Conservation (phyloP, 2,113 vertebrate genomes). For the Aleadryas rufinucha region DNA sequence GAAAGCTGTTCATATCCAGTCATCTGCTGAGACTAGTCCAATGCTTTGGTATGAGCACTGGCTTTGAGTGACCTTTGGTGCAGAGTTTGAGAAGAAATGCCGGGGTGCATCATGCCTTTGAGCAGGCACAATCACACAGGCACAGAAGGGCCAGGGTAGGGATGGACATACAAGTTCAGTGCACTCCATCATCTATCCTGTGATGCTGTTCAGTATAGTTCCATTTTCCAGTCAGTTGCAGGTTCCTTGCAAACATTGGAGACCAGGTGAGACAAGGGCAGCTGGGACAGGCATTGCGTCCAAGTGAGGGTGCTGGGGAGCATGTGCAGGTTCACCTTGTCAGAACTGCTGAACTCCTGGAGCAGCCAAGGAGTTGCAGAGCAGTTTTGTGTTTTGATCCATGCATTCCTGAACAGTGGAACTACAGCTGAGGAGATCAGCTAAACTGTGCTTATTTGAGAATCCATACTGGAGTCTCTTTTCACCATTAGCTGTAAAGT, state of each 20-base stretch:
- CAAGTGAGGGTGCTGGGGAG: background rate
- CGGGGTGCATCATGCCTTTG: background rate
- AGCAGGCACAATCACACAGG: background rate
- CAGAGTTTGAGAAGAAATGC: background rate
- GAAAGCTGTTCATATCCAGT: background rate
- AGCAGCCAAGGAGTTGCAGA: background rate
- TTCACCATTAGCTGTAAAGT: background rate
- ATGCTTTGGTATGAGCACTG: background rate
- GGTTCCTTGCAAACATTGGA: fast-evolving
- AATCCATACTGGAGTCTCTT: fast-evolving
- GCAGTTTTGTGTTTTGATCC: background rate
- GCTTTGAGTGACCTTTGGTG: background rate
- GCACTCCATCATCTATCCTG: background rate
- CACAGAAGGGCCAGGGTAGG: background rate
- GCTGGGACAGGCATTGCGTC: background rate
- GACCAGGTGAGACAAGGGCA: background rate
- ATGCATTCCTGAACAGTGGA: background rate
- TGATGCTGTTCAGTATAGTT: background rate
- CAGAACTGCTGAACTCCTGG: background rate
- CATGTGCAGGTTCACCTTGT: background rate
- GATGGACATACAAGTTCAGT: background rate
- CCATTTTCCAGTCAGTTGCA: background rate
- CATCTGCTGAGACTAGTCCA: background rate
- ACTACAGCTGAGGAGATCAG: background rate
- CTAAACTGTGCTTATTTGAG: background rate